Percentiles rank a stretch among this genome's conserved stretches.
Conservation (phyloP, 37 sponge, comb jelly and placozoan genomes). For the Corticium candelabrum region DNA sequence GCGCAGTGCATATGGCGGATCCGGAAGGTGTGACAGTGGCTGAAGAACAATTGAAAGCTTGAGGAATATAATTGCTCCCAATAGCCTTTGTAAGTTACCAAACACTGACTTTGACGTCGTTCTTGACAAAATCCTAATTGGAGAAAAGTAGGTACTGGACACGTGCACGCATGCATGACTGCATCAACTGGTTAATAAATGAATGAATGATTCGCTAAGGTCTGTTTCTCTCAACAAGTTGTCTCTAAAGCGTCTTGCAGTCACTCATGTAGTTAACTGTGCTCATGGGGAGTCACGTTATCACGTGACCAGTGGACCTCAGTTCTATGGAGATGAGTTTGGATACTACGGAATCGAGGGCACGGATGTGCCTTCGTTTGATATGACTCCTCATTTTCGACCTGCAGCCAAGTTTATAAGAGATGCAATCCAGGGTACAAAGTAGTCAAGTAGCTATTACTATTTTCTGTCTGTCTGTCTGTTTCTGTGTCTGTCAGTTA, state of each 20-base stretch:
- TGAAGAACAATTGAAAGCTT: neutral
- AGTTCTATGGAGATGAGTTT: constrained; percentile 29
- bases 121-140: neutral
- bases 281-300: neutral
- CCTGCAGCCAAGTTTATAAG: constrained; percentile 28
- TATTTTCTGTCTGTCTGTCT: too few species aligned
- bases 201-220: too few species aligned
- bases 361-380: constrained; percentile 26
- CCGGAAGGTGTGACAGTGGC: neutral
- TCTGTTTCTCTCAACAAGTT: too few species aligned
- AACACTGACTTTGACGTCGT: neutral
- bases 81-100: neutral
- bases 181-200: too few species aligned
- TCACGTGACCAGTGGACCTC: neutral
- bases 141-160: constrained; percentile 3
- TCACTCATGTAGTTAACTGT: neutral
- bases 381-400: constrained; percentile 29
- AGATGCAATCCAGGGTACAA: constrained; percentile 5
- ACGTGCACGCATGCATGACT: too few species aligned
- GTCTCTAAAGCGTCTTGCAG: neutral
- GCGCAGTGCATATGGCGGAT: too few species aligned
- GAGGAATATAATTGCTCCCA: neutral
- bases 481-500: too few species aligned
- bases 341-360: constrained; percentile 18
- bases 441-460: neutral